Evolutionary conservation across 1,140 invertebrate genomes (phyloP).

Genomic region (Cydia strobilella): DNA sequence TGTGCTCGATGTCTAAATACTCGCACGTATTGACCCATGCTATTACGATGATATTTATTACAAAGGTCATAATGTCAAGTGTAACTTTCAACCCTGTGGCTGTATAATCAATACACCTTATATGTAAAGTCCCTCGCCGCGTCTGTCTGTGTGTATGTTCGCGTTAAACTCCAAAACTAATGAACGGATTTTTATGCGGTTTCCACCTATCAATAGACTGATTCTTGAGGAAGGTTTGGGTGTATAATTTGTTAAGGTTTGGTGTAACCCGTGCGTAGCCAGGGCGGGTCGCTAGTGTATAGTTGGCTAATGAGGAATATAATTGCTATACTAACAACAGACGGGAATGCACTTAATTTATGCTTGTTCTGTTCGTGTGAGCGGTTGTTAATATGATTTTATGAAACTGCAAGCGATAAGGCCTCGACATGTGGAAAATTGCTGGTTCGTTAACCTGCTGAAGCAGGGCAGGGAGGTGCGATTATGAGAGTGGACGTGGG

Average conservation of each 20-base stretch:
- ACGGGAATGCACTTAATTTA: conserved; percentile 21
- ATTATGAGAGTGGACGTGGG: conserved; percentile 57
- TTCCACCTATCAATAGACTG: too few species aligned
- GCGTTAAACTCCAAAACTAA: too few species aligned
- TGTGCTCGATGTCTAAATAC: conserved; percentile 27
- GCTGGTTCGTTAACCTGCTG: conserved; percentile 25
- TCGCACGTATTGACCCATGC: conserved; percentile 14
- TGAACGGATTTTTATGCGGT: too few species aligned
- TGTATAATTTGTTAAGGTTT: too few species aligned
- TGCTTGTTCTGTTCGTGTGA: conserved; percentile 12
- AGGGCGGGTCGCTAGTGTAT: too few species aligned
- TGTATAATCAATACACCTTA: too few species aligned
- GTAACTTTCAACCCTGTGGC: conserved; percentile 20
- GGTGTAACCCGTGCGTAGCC: too few species aligned
- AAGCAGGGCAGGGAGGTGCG: conserved; percentile 7
- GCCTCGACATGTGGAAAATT: conserved; percentile 2
- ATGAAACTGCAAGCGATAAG: conserved; percentile 24
- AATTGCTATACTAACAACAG: conserved; percentile 10
- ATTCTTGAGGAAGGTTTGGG: too few species aligned
- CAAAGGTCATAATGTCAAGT: conserved; percentile 22
- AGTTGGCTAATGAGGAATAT: conserved; percentile 18
- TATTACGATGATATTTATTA: conserved; percentile 23
- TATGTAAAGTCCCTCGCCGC: too few species aligned
- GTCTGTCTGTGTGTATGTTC: too few species aligned
- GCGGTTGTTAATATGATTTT: conserved; percentile 16